These are phyloP conservation scores for Muscicapa adusta DNA, from an alignment of 2,113 vertebrate genomes.

Conservation along the genomic window DNA sequence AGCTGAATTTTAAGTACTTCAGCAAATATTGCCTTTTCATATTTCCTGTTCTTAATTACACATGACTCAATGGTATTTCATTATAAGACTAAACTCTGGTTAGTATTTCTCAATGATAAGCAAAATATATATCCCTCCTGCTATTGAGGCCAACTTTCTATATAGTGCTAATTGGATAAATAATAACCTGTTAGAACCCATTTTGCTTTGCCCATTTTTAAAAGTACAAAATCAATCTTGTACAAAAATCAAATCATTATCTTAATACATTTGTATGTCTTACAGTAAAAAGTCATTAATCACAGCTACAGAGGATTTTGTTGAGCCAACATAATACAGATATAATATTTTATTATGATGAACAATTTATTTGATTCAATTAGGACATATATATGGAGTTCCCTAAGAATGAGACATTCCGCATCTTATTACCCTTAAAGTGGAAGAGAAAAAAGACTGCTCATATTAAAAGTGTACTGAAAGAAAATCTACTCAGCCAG, in stretches of 20 bases:
- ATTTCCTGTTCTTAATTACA: slow-evolving; percentile 65
- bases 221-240: neutral
- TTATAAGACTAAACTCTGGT: slow-evolving; percentile 27
- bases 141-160: neutral
- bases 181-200: slow-evolving; percentile 2
- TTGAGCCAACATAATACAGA: neutral
- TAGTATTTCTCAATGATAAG: slow-evolving; percentile 48
- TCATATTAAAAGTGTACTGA: neutral
- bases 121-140: slow-evolving; percentile 12
- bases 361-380: slow-evolving; percentile 1
- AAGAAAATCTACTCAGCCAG: neutral
- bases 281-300: slow-evolving; percentile 3
- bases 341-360: neutral
- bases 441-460: neutral
- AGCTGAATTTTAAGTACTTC: slow-evolving; percentile 65
- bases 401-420: neutral
- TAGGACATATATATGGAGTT: neutral
- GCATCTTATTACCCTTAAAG: neutral
- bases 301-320: neutral
- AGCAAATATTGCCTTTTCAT: slow-evolving; percentile 61
- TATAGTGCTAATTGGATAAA: slow-evolving; percentile 23
- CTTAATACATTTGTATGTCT: neutral
- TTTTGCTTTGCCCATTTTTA: neutral
- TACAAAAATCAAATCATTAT: neutral
- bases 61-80: slow-evolving; percentile 58